Conservation (phyloP, 2,113 vertebrate species). For the Sciurus niger region DNA sequence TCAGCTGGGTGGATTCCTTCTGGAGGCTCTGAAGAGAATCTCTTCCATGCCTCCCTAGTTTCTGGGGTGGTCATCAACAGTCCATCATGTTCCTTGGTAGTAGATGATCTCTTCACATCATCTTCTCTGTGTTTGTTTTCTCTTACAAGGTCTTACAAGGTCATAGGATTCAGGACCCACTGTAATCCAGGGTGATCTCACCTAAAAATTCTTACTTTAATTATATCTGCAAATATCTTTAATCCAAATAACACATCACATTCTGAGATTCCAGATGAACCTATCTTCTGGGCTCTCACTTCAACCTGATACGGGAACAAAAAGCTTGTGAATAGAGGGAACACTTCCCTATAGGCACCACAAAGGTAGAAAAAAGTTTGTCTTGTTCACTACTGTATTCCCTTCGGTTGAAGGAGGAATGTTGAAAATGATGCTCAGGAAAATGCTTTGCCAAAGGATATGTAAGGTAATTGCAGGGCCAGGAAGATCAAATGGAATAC, state of each 20-base stretch:
- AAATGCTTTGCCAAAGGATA: background rate
- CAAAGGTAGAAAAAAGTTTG: background rate
- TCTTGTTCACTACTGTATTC: background rate
- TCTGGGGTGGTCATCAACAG: background rate
- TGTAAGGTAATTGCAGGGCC: background rate
- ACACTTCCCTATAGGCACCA: background rate
- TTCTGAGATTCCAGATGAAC: background rate
- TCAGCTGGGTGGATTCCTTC: background rate
- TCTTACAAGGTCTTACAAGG: background rate
- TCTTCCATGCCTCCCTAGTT: background rate
- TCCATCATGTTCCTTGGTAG: background rate
- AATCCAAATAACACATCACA: background rate
- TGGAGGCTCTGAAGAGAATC: background rate
- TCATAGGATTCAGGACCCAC: background rate
- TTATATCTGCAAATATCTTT: background rate
- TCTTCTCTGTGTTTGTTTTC: background rate
- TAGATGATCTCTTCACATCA: too few species aligned
- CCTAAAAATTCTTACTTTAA: background rate
- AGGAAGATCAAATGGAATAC: background rate
- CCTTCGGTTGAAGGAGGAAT: background rate
- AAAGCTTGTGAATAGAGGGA: background rate
- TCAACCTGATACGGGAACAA: background rate
- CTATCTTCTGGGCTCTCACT: background rate
- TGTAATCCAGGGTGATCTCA: background rate
- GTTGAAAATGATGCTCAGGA: background rate